A percentile compares a stretch with the other conserved stretches of the same genome.
These are phyloP conservation scores for Semotilus atromaculatus DNA, from an alignment of 2,797 vertebrate genomes.

Conservation along the genomic window DNA sequence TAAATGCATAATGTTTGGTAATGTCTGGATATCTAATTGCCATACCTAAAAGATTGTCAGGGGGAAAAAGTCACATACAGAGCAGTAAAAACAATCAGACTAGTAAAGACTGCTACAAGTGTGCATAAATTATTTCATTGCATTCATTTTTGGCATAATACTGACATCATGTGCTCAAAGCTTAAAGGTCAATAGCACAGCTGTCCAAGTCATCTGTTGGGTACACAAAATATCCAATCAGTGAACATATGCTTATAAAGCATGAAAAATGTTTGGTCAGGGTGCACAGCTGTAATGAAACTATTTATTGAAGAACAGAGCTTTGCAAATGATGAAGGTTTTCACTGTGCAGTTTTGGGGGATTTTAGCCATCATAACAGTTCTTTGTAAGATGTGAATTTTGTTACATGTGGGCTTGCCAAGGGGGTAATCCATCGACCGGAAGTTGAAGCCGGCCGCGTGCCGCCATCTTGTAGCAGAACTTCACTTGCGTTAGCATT, in stretches of 20 bases:
- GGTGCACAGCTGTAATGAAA: conserved; percentile 11
- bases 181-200: conserved; percentile 21
- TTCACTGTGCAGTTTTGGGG: background rate
- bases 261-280: background rate
- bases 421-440: no score
- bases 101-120: background rate
- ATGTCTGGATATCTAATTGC: background rate
- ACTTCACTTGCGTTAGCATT: no score
- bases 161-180: conserved; percentile 31
- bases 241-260: background rate
- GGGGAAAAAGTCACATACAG: background rate
- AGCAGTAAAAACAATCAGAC: background rate
- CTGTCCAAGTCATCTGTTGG: conserved; percentile 1
- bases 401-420: background rate
- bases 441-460: no score
- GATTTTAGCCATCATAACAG: background rate
- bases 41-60: background rate
- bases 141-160: conserved; percentile 14
- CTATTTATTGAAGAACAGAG: background rate
- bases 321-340: background rate
- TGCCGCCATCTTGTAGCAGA: no score
- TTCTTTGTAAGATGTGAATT: background rate
- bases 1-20: no score
- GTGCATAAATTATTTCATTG: conserved; percentile 2
- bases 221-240: conserved; percentile 8